Evolutionary conservation across 2,113 vertebrate genomes (phyloP).

Genomic region (Ophthalmolycus amberensis): DNA sequence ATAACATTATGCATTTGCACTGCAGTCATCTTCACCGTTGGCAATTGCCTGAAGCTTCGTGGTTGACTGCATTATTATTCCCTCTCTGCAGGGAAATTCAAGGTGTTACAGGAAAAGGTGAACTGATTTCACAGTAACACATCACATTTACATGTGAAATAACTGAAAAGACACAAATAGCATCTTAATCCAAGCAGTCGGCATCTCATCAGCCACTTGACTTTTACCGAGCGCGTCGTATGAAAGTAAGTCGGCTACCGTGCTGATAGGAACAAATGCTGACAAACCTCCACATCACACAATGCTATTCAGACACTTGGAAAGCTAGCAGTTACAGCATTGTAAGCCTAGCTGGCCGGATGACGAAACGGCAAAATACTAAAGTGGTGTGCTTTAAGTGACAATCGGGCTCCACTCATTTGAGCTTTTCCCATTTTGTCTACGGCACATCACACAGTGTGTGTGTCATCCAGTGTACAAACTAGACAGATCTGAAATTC

Average conservation of each 20-base stretch:
- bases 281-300: conserved; percentile 28
- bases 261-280: neutral
- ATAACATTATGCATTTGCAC: conserved; percentile 59
- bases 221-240: conserved; percentile 1
- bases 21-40: conserved; percentile 50
- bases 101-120: neutral
- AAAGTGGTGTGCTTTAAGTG: conserved; percentile 8
- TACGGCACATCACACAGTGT: neutral
- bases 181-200: conserved; percentile 6
- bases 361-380: conserved; percentile 61
- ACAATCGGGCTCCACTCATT: conserved; percentile 8
- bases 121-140: conserved; percentile 23
- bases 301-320: conserved; percentile 12
- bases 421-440: conserved; percentile 4
- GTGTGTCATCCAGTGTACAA: neutral
- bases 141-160: conserved; percentile 33
- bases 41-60: conserved; percentile 46
- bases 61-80: conserved; percentile 34
- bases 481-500: neutral
- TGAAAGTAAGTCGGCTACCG: conserved; percentile 16
- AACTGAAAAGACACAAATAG: conserved; percentile 19
- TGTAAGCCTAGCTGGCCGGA: conserved; percentile 29
- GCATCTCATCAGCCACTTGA: conserved; percentile 34
- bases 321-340: conserved; percentile 36
- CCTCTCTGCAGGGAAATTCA: conserved; percentile 37